Conservation (phyloP, 2,113 vertebrate species). For the Gadus macrocephalus region DNA sequence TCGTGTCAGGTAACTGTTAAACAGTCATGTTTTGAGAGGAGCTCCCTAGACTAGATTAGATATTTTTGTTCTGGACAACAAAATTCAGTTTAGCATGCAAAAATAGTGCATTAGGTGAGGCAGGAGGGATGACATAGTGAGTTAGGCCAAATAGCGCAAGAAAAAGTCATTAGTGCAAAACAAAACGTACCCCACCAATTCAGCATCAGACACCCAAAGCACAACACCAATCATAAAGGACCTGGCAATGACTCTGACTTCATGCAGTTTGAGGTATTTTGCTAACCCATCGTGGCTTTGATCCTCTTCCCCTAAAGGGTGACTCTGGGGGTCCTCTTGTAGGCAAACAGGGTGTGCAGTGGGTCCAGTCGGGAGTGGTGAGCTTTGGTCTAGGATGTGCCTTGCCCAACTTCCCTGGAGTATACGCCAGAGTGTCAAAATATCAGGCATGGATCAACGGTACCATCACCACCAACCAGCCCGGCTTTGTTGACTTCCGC, state of each 20-base stretch:
- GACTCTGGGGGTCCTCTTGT: slow-evolving; percentile 84
- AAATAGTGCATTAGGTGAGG: neutral
- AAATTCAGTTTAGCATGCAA: neutral
- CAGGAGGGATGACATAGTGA: too few relatives aligned
- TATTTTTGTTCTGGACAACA: too few relatives aligned
- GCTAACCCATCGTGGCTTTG: neutral
- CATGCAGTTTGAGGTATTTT: too few relatives aligned
- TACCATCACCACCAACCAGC: slow-evolving; percentile 10
- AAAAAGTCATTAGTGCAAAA: too few relatives aligned
- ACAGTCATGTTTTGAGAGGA: neutral
- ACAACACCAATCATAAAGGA: too few relatives aligned
- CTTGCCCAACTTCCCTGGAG: slow-evolving; percentile 73
- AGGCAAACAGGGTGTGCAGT: slow-evolving; percentile 63
- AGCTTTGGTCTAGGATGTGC: slow-evolving; percentile 80
- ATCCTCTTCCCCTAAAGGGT: slow-evolving; percentile 60
- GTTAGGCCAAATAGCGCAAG: too few relatives aligned
- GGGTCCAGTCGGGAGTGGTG: slow-evolving; percentile 79
- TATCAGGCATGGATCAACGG: slow-evolving; percentile 75
- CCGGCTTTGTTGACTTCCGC: slow-evolving; percentile 41
- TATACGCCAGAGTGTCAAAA: slow-evolving; percentile 77
- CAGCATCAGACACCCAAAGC: too few relatives aligned
- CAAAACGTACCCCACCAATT: too few relatives aligned
- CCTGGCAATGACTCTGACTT: too few relatives aligned
- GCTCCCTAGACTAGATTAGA: neutral
- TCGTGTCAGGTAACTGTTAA: slow-evolving; percentile 59